Base-by-base conservation (phyloP, 2,888 invertebrate genomes). In the Helicoverpa assulta region DNA sequence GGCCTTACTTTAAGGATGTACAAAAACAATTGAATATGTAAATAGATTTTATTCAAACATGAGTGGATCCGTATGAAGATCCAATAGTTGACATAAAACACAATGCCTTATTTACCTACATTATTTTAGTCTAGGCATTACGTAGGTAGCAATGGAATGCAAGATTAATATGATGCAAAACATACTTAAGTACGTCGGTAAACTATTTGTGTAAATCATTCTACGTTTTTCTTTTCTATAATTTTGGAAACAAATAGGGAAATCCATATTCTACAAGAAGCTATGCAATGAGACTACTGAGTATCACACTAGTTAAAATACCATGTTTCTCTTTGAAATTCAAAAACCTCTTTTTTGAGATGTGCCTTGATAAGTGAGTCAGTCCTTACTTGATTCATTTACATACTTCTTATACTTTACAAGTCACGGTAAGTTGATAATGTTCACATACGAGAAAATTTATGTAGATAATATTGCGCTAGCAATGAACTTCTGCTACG, bases 121-220 rank as follows among this genome's bases (percentile, higher is more conserved):
- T 53, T 64, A 33, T 56, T 57, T 60, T n/a, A 16, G 50, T 56
- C 50, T 58, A 37, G 33, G 26, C n/a, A 53, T 73, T 77, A 64
- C 67, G 47, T 68, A 55, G 26, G 19, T 37, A 29, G n/a, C 40
- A 57, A 65, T 5, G 53, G 68, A 78, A 78, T 73, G 57, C 29
- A 53, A 68, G 18, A 59, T 65, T 52, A 61, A 61, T 61, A 4
- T 0, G 12, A 61, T 47, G 56, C 8, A 53, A 70, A 57, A 60
- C 26, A 26, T n/a, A 51, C 6, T 40, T n/a, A 43, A n/a, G 29
- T 8, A 56, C 61, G 63, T 56, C 33, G 21, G 53, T 37, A 58
- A 47, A 50, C 51, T 52, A 29, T 8, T 50, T 66, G 51, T 66
- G 61, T 69, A 52, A 67, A 72, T 72, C 43, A 67, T 59, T 21